Base-by-base conservation (phyloP, 2,797 vertebrate species). In the Poliocrania exsul region DNA sequence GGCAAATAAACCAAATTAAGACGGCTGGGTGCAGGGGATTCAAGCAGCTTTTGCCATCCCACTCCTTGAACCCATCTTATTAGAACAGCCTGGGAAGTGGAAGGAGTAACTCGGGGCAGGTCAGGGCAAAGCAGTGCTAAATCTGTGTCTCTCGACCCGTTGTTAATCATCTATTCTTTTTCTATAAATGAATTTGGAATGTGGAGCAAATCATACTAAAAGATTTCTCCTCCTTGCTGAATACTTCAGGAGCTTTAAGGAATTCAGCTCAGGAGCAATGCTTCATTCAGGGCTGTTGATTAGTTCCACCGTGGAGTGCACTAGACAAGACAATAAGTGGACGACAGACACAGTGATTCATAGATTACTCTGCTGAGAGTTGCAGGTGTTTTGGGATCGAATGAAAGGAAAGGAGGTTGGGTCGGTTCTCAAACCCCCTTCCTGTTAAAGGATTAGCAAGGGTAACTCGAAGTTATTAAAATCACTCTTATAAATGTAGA, bases 291-390 rank as follows among this genome's bases (percentile, higher is more conserved):
- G 94, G 98, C 96, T 98, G 98, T 95, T 97, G 96, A 98, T 97
- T 97, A 96, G 95, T 97, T 97, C 97, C 97, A 96, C 93, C 53
- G 87, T 97, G 97, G 97, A 99, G 98, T 97, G 97, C 97, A 97
- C 98, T 98, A 97, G 94, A 98, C 92, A 91, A 94, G 97, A 99
- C 98, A 99, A 98, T 98, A 97, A 98, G 65, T 94, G 97, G 97
- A 97, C 97, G 92, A 81, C 92, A 97, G 98, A 98, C 98, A 98
- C 97, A 98, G 98, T 97, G 98, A 98, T 97, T 98, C 98, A 98
- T 98, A 98, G 97, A 99, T 98, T 98, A 98, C 97, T 96, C 97
- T 98, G 97, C 97, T 96, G 97, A 98, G 97, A 98, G 97, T 95
- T 97, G 98, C 98, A 98, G 98, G 96, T 98, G 97, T 97, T 97